phyloP scores from a whole-genome alignment of 2,888 invertebrate genomes.

The Anarsia innoxiella region DNA sequence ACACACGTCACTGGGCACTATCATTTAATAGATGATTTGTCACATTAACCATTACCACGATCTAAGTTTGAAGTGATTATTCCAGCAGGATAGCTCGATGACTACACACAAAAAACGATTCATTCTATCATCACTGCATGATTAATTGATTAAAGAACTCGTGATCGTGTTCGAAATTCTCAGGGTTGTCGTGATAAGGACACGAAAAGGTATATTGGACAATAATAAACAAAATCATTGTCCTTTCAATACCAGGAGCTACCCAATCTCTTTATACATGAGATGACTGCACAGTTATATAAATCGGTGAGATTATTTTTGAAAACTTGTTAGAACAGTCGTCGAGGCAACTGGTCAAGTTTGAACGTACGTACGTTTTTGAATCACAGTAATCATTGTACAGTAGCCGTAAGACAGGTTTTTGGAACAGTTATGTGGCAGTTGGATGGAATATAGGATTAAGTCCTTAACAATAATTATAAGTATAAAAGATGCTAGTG shows the following conservation, averaged over 20 bases:
- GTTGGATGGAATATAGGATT: constrained; percentile 39
- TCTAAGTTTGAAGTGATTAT: constrained; percentile 25
- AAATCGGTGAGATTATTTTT: constrained; percentile 14
- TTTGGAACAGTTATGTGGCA: constrained; percentile 36
- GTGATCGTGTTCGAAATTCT: constrained; percentile 24
- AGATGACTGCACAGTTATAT: constrained; percentile 19
- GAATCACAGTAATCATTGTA: constrained; percentile 38
- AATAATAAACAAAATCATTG: constrained; percentile 1
- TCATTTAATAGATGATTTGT: constrained; percentile 28
- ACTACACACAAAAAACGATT: constrained; percentile 37
- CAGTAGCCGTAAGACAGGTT: constrained; percentile 29
- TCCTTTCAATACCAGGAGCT: not conserved
- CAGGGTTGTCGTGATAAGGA: constrained; percentile 15
- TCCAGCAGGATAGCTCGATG: constrained; percentile 32
- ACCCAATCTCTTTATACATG: not conserved
- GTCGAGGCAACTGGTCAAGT: constrained; percentile 13
- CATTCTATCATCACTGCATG: constrained; percentile 29
- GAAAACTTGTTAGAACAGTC: constrained; percentile 11
- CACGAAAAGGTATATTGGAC: constrained; percentile 4
- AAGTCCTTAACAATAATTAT: constrained; percentile 51
- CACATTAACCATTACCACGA: constrained; percentile 25
- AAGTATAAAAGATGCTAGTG: constrained; percentile 22
- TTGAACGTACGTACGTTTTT: constrained; percentile 25
- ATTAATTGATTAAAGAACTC: constrained; percentile 44
- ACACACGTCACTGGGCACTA: constrained; percentile 32